Base-by-base conservation (phyloP, 2,113 vertebrate genomes). In the Nothobranchius kuhntae region DNA sequence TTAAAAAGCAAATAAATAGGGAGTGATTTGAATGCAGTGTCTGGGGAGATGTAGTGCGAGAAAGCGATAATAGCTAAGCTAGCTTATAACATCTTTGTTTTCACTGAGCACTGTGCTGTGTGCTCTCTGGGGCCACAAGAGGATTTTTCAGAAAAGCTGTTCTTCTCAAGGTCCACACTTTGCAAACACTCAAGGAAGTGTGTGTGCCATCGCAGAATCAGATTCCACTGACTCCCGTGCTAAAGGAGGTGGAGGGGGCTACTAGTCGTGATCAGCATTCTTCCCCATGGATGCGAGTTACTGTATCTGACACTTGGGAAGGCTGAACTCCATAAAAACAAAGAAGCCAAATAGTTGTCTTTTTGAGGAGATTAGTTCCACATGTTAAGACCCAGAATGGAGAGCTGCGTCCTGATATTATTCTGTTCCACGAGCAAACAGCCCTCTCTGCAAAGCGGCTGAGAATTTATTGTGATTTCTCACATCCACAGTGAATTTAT, bases 1-100 rank as follows among this genome's bases (percentile, higher is more conserved):
- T 92, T 83, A 89, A 89, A 71, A 44, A 59, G 53, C 73, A 86
- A 90, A 89, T 91, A 92, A 91, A 91, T 89, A 87, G 85, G 78
- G 86, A 93, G 91, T 94, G 95, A 95, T 95, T 92, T 93, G 94
- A 95, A 95, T 94, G 93, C 91, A 91, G 94, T 94, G 95, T 96
- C 96, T 91, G 92, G 96, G 96, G 93, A 80, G 92, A 91, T 92
- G 91, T 91, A 88, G 92, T 94, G 93, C 86, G 81, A 80, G 86
- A 87, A 77, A 74, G 88, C 87, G 93, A 94, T 94, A 94, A 92
- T 91, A 90, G 86, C 88, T 90, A 91, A 92, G 91, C 91, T 92
- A 90, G 90, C 91, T 94, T 91, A 94, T 91, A 91, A 91, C 88
- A 92, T 92, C 91, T 93, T 93, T 94, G 91, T 94, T 92, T 92